A percentile compares a stretch with the other conserved stretches of the same genome.
phyloP scores from a whole-genome alignment of 2,888 invertebrate genomes.

The Macrosoma leucophasiata region DNA sequence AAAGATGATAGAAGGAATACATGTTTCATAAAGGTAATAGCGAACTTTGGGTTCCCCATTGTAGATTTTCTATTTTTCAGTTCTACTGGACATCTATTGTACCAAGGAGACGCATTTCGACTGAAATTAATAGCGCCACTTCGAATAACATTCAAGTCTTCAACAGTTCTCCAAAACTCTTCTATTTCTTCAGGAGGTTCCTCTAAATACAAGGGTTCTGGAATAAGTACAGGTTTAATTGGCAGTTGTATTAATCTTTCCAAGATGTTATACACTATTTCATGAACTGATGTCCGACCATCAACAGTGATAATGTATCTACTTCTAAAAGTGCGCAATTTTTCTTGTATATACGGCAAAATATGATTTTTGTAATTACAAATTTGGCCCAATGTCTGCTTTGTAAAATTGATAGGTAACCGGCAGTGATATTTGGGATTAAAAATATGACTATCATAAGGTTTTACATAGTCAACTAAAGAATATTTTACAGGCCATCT shows the following conservation, averaged over 20 bases:
- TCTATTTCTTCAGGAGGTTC: conserved; percentile 51
- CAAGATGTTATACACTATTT: conserved; percentile 68
- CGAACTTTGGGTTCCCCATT: conserved; percentile 69
- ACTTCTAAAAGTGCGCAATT: conserved; percentile 69
- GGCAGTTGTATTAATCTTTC: conserved; percentile 49
- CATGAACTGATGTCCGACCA: conserved; percentile 59
- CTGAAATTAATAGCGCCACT: conserved; percentile 43
- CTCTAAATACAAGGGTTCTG: conserved; percentile 54
- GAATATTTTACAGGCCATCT: conserved; percentile 53
- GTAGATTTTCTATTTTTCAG: conserved; percentile 69
- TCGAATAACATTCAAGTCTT: conserved; percentile 40
- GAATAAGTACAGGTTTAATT: conserved; percentile 48
- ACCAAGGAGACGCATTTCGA: conserved; percentile 73
- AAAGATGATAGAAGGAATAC: conserved; percentile 75
- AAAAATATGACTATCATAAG: conserved; percentile 37
- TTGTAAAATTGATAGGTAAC: conserved; percentile 59
- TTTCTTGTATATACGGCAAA: conserved; percentile 62
- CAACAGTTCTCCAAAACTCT: conserved; percentile 56
- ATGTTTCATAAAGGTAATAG: conserved; percentile 77
- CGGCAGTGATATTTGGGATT: conserved; percentile 63
- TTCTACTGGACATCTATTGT: conserved; percentile 78
- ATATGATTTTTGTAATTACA: conserved; percentile 65
- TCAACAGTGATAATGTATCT: conserved; percentile 76
- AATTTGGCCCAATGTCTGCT: conserved; percentile 60
- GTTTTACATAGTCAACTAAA: conserved; percentile 33